Percentiles rank a stretch among this genome's conserved stretches.
phyloP scores from a whole-genome alignment of 2,888 invertebrate genomes.

The Nasonovia ribisnigri region DNA sequence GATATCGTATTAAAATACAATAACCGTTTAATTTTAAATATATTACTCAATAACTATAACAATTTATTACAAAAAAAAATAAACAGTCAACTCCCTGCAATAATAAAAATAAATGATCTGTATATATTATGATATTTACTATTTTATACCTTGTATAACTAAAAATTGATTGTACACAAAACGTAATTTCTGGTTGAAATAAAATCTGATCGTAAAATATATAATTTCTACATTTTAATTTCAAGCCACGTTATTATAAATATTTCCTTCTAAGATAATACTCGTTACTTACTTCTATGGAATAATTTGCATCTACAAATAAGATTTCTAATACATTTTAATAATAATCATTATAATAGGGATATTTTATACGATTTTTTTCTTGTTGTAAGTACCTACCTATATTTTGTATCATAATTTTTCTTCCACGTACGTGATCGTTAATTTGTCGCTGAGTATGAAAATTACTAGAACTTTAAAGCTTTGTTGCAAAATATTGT shows the following conservation, averaged over 20 bases:
- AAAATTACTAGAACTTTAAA: neutral
- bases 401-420: neutral
- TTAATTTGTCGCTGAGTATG: neutral
- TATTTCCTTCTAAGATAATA: neutral
- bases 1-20: neutral
- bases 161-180: neutral
- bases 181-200: neutral
- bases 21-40: neutral
- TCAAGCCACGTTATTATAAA: neutral
- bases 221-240: neutral
- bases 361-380: neutral
- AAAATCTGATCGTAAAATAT: neutral
- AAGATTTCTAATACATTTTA: neutral
- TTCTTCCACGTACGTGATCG: neutral
- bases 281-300: neutral
- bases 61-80: neutral
- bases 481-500: neutral
- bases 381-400: neutral
- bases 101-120: neutral
- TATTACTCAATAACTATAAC: neutral
- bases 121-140: neutral
- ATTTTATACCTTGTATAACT: neutral
- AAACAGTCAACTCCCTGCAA: neutral
- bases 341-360: neutral
- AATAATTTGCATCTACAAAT: neutral